Percentiles rank a stretch among this genome's conserved stretches.
Conservation (phyloP, 2,888 invertebrate species). For the Drosophila sordidula region DNA sequence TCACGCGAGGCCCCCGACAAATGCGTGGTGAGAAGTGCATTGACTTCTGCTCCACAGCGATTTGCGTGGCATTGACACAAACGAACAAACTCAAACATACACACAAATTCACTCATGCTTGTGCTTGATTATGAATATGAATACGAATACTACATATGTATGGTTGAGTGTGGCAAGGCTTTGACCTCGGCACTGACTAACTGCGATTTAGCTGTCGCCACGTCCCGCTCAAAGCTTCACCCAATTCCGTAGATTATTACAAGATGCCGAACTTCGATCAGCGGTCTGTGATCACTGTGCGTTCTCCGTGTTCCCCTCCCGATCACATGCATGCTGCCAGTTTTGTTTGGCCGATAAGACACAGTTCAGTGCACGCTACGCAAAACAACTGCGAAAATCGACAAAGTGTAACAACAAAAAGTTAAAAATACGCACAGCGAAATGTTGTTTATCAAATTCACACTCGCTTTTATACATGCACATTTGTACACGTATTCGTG, state of each 20-base stretch:
- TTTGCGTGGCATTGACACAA: conserved; percentile 60
- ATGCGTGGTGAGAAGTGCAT: conserved; percentile 53
- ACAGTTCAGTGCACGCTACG: conserved; percentile 56
- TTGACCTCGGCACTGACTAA: conserved; percentile 57
- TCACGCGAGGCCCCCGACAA: conserved; percentile 48
- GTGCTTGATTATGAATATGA: conserved; percentile 42
- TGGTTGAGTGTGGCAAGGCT: conserved; percentile 47
- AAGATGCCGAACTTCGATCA: conserved; percentile 26
- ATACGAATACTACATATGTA: conserved; percentile 28
- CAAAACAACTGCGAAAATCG: conserved; percentile 52
- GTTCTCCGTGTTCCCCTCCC: not conserved
- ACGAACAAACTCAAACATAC: conserved; percentile 6
- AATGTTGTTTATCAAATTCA: conserved; percentile 52
- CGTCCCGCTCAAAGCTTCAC: not conserved
- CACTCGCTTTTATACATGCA: conserved; percentile 13
- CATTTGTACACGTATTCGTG: not conserved
- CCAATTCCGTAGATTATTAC: conserved; percentile 9
- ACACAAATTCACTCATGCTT: conserved; percentile 4
- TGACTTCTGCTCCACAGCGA: conserved; percentile 47
- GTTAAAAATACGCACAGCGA: conserved; percentile 43
- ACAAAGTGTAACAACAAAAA: conserved; percentile 40
- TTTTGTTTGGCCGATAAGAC: conserved; percentile 58
- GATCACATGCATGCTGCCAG: not conserved
- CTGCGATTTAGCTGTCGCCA: conserved; percentile 20
- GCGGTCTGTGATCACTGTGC: not conserved